Evolutionary conservation across 2,113 vertebrate genomes (phyloP).

Genomic region (Psettodes erumei): DNA sequence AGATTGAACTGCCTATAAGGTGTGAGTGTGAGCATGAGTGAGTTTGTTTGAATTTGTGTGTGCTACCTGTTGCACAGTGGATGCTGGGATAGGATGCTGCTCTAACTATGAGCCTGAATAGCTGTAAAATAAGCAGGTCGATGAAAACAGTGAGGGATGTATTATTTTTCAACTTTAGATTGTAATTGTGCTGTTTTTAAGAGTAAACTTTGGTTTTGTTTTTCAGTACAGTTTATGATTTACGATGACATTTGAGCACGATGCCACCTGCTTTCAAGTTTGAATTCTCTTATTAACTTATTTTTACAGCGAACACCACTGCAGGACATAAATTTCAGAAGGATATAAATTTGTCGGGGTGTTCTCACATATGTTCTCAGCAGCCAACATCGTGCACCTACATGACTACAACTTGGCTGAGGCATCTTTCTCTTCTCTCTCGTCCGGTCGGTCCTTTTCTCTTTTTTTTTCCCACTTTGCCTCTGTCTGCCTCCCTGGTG

Average conservation of each 20-base stretch:
- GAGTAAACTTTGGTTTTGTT: background rate
- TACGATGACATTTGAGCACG: background rate
- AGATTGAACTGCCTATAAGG: background rate
- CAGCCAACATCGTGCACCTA: slow-evolving; percentile 21
- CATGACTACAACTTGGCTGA: slow-evolving; percentile 20
- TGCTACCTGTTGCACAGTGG: background rate
- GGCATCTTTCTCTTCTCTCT: slow-evolving; percentile 24
- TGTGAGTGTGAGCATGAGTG: background rate
- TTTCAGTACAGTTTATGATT: background rate
- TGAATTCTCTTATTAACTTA: slow-evolving; percentile 11
- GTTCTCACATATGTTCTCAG: slow-evolving; percentile 28
- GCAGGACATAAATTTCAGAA: background rate
- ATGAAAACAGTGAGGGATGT: background rate
- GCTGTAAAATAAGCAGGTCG: background rate
- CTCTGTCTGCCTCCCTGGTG: slow-evolving; percentile 27
- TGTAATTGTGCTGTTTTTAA: background rate
- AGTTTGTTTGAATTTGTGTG: background rate
- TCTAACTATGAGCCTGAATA: background rate
- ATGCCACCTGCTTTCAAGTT: slow-evolving; percentile 8
- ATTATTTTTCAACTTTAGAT: too few relatives aligned
- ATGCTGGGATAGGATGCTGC: slow-evolving; percentile 2
- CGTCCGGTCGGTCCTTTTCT: background rate
- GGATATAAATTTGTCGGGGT: slow-evolving; percentile 20
- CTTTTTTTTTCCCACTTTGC: background rate
- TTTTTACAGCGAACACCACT: slow-evolving; percentile 6